Conservation (phyloP, 2,797 vertebrate species). For the Malurus leucopterus region DNA sequence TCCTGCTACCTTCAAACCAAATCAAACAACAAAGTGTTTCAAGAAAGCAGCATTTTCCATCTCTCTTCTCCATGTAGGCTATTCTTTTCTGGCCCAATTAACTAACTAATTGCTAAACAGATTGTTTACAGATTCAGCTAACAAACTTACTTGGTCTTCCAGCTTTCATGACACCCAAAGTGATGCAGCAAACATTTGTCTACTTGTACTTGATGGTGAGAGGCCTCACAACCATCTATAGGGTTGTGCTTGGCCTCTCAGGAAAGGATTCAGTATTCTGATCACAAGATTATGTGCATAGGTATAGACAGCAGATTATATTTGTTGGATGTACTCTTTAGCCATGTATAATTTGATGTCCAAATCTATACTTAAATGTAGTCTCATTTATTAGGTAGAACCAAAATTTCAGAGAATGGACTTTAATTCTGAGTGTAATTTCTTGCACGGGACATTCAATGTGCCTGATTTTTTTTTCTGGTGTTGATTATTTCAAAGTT, state of each 20-base stretch:
- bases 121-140: neutral
- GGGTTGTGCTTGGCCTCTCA: neutral
- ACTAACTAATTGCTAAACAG: neutral
- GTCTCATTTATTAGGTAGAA: neutral
- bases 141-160: neutral
- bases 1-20: neutral
- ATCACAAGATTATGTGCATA: neutral
- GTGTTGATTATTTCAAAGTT: neutral
- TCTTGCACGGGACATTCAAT: neutral
- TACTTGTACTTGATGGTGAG: neutral
- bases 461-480: neutral
- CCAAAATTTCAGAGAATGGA: neutral
- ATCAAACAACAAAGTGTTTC: neutral
- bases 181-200: neutral
- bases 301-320: neutral
- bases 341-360: neutral
- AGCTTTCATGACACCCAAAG: neutral
- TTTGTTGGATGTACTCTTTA: neutral
- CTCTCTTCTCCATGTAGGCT: neutral
- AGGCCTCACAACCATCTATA: neutral
- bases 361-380: neutral
- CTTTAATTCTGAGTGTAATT: neutral
- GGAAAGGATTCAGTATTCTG: neutral
- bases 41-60: neutral
- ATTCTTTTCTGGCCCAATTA: neutral